These are phyloP conservation scores for Xanthia togata DNA, from an alignment of 2,888 invertebrate genomes.

Conservation along the genomic window DNA sequence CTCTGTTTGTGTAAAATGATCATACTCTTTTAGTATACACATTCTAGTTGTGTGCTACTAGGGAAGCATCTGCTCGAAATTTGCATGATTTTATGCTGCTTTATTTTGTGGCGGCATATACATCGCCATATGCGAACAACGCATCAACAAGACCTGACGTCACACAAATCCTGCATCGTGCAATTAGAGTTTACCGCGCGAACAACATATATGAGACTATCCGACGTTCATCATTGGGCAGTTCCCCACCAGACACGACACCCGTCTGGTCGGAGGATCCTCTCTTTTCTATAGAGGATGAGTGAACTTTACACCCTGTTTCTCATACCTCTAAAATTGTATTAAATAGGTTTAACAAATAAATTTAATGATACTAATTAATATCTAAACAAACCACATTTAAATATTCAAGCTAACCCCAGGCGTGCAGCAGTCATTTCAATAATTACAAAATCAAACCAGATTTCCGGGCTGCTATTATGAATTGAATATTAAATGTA, in stretches of 20 bases:
- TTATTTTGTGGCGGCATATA: too few species aligned
- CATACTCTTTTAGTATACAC: background rate
- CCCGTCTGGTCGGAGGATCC: too few species aligned
- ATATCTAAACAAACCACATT: slow-evolving; percentile 27
- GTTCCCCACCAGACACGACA: too few species aligned
- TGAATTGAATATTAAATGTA: slow-evolving; percentile 45
- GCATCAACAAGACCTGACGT: too few species aligned
- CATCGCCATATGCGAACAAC: too few species aligned
- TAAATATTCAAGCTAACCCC: slow-evolving; percentile 22
- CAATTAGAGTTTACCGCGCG: too few species aligned
- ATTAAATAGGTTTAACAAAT: background rate
- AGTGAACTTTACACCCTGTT: too few species aligned
- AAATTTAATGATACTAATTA: slow-evolving; percentile 5
- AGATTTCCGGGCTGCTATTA: slow-evolving; percentile 35
- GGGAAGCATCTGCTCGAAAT: background rate
- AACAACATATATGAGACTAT: too few species aligned
- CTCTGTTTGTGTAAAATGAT: background rate
- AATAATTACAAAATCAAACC: slow-evolving; percentile 43
- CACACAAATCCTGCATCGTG: too few species aligned
- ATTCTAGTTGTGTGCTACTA: background rate
- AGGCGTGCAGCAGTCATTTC: slow-evolving; percentile 24
- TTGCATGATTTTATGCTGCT: background rate
- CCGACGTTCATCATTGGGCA: too few species aligned
- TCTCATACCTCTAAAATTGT: too few species aligned
- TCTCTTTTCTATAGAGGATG: too few species aligned